phyloP scores from a whole-genome alignment of 2,888 invertebrate species.

The Tetropium fuscum region DNA sequence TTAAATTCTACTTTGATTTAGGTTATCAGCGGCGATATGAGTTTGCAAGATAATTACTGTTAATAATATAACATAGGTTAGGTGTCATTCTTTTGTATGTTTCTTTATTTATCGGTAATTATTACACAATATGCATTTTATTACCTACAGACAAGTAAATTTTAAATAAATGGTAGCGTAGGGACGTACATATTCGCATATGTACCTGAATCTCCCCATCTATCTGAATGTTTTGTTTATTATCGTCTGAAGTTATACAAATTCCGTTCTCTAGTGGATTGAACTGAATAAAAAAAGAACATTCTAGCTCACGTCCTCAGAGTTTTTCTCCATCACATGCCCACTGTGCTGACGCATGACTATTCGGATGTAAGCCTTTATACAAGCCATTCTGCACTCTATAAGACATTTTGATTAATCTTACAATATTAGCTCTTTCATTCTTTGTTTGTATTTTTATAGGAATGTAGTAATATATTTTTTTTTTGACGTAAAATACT shows the following conservation, averaged over 20 bases:
- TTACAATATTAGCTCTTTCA: conserved; percentile 33
- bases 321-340: conserved; percentile 19
- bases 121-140: conserved; percentile 35
- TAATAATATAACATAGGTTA: conserved; percentile 47
- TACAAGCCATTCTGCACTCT: conserved; percentile 1
- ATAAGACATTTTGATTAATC: conserved; percentile 21
- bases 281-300: conserved; percentile 21
- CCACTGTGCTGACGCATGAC: not conserved
- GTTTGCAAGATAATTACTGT: conserved; percentile 46
- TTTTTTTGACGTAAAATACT: conserved; percentile 46
- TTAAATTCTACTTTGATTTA: conserved; percentile 33
- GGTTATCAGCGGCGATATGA: conserved; percentile 38
- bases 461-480: conserved; percentile 55
- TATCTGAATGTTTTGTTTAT: conserved; percentile 32
- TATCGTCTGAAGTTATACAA: conserved; percentile 9
- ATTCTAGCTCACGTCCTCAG: conserved; percentile 22
- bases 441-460: conserved; percentile 54
- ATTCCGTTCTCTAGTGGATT: conserved; percentile 15
- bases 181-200: conserved; percentile 60
- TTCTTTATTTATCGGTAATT: conserved; percentile 42
- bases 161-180: conserved; percentile 39
- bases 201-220: conserved; percentile 60
- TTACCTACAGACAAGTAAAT: conserved; percentile 41
- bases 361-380: conserved; percentile 1
- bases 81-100: conserved; percentile 49